Evolutionary conservation across 2,113 vertebrate species (phyloP).

Genomic region (Aspiorhynchus laticeps): DNA sequence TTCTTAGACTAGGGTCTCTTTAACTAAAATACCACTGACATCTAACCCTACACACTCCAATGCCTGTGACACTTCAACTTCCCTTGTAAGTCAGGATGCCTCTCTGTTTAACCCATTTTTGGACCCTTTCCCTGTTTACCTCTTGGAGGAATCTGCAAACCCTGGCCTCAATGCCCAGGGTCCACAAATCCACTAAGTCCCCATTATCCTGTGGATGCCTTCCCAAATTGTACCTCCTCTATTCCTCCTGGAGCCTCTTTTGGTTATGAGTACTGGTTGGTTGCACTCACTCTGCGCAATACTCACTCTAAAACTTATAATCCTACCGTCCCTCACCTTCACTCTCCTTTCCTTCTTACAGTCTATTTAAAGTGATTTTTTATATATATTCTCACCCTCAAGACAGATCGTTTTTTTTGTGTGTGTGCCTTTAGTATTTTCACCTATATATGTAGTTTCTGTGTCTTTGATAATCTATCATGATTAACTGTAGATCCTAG

Average conservation of each 20-base stretch:
- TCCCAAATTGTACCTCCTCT: slow-evolving; percentile 43
- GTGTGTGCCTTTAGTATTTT: slow-evolving; percentile 12
- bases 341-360: slow-evolving; percentile 2
- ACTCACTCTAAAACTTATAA: slow-evolving; percentile 35
- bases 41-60: slow-evolving; percentile 16
- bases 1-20: slow-evolving; percentile 60
- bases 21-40: slow-evolving; percentile 53
- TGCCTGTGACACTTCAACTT: slow-evolving; percentile 20
- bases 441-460: slow-evolving; percentile 53
- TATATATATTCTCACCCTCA: background rate
- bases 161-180: slow-evolving; percentile 16
- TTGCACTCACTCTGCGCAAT: slow-evolving; percentile 34
- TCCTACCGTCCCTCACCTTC: slow-evolving; percentile 11
- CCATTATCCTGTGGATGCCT: slow-evolving; percentile 6
- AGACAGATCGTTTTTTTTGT: slow-evolving; percentile 19
- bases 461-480: slow-evolving; percentile 69
- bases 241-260: slow-evolving; percentile 36
- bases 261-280: slow-evolving; percentile 51
- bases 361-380: background rate
- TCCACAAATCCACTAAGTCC: slow-evolving; percentile 36
- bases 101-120: slow-evolving; percentile 66
- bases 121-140: slow-evolving; percentile 37
- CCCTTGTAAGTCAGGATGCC: slow-evolving; percentile 55
- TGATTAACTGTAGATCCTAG: slow-evolving; percentile 47
- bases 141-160: slow-evolving; percentile 23